Base-by-base conservation (phyloP, 2,797 vertebrate genomes). In the Xenentodon cancila region DNA sequence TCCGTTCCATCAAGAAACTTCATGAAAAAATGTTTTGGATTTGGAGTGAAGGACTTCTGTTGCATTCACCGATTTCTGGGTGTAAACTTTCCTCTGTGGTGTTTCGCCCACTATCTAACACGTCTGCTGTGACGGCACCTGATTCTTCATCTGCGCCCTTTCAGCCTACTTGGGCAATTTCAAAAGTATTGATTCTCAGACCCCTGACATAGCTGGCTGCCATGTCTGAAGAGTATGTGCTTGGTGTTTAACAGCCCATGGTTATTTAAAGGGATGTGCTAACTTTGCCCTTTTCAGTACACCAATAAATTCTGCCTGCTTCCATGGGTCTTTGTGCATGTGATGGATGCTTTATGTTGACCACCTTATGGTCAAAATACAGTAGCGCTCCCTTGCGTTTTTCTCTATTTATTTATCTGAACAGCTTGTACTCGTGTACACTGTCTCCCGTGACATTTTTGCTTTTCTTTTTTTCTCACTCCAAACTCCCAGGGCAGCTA, bases 201-300 rank as follows among this genome's bases (percentile, higher is more conserved):
- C 49, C 47, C 80, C 82, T 86, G 84, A 83, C 82, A 81, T 75
- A 77, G 82, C 81, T 43, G 68, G 64, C 73, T 79, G 86, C 80
- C 68, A 84, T 61, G 77, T 84, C 77, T 86, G 79, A 81, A 75
- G 71, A 81, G 75, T 80, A 77, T 80, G 65, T 80, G 81, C 85
- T 73, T 66, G 77, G 59, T 47, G 74, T 88, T 90, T 88, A 89
- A 88, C 68, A 69, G 81, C 75, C 71, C 65, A 69, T 75, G 89
- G 90, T 93, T 92, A 93, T 93, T 93, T 93, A 91, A 90, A 92
- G 87, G 84, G 84, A 89, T 86, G 80, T 89, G 90, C 89, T 89
- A 88, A 84, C 82, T 89, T 90, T 89, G 84, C 84, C 84, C 84
- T 87, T 91, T 90, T 82, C 70, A 71, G 64, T 48, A 58, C 69